Evolutionary conservation across 2,888 invertebrate genomes (phyloP).

Genomic region (Iphiclides podalirius): DNA sequence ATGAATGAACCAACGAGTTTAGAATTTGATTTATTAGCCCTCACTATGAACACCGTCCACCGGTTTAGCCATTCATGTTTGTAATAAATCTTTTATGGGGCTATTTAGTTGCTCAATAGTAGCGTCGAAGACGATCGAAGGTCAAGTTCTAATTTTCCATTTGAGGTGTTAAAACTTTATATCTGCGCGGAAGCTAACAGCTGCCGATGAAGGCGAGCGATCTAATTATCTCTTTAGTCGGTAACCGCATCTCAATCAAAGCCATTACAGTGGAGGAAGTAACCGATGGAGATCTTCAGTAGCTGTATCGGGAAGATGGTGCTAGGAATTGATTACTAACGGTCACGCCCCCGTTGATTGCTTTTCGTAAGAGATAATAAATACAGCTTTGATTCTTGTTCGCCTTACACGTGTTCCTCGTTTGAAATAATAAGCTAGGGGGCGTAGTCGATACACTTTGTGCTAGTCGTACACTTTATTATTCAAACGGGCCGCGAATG

Average conservation of each 20-base stretch:
- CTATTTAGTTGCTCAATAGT: slow-evolving; percentile 35
- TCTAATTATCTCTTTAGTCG: slow-evolving; percentile 53
- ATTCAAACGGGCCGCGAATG: slow-evolving; percentile 40
- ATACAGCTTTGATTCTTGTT: slow-evolving; percentile 54
- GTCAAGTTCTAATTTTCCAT: not conserved
- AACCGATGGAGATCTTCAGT: slow-evolving; percentile 64
- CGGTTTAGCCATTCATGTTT: slow-evolving; percentile 34
- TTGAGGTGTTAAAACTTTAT: too few species aligned
- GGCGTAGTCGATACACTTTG: slow-evolving; percentile 44
- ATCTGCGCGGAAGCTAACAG: slow-evolving; percentile 21
- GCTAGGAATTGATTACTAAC: slow-evolving; percentile 76
- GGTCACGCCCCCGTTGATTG: slow-evolving; percentile 73
- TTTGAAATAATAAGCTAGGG: slow-evolving; percentile 50
- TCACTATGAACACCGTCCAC: slow-evolving; percentile 36
- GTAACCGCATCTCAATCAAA: slow-evolving; percentile 66
- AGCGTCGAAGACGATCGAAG: slow-evolving; percentile 18
- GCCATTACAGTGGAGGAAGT: slow-evolving; percentile 56
- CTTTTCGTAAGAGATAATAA: slow-evolving; percentile 70
- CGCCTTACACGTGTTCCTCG: slow-evolving; percentile 51
- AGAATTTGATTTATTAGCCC: slow-evolving; percentile 39
- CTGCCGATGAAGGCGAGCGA: slow-evolving; percentile 38
- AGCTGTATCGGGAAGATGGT: slow-evolving; percentile 65
- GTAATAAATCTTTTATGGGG: slow-evolving; percentile 40
- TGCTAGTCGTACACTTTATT: slow-evolving; percentile 46
- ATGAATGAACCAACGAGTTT: slow-evolving; percentile 36